These are phyloP conservation scores for Lysandra bellargus DNA, from an alignment of 2,888 invertebrate genomes.

Conservation along the genomic window DNA sequence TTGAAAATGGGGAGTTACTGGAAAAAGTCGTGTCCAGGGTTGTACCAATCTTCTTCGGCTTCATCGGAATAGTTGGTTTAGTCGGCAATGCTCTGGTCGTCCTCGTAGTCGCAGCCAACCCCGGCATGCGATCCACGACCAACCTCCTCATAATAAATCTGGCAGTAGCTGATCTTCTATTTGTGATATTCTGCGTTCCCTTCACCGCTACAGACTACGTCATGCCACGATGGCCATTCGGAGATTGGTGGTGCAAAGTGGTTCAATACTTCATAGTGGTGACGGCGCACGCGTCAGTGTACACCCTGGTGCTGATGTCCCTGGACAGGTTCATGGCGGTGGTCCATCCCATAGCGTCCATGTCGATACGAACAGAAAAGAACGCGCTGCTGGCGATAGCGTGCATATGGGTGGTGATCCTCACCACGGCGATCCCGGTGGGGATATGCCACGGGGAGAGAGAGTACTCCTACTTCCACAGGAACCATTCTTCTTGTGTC, in stretches of 20 bases:
- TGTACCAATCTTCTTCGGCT: constrained; percentile 91
- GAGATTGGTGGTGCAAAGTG: constrained; percentile 92
- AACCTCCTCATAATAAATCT: constrained; percentile 95
- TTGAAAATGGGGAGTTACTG: constrained; percentile 76
- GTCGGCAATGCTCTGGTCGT: constrained; percentile 94
- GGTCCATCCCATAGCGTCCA: constrained; percentile 94
- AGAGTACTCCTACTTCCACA: constrained; percentile 82
- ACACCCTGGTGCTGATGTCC: constrained; percentile 96
- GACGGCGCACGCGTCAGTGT: constrained; percentile 95
- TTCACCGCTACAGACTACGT: constrained; percentile 96
- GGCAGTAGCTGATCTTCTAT: constrained; percentile 93
- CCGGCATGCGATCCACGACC: constrained; percentile 95
- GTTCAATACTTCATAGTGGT: constrained; percentile 95
- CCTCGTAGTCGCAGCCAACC: constrained; percentile 91
- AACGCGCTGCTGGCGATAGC: constrained; percentile 90
- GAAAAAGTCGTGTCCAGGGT: constrained; percentile 85
- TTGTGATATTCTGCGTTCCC: constrained; percentile 96
- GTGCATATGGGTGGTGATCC: constrained; percentile 90
- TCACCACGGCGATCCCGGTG: constrained; percentile 88
- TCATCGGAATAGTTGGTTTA: constrained; percentile 92
- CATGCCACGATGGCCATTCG: constrained; percentile 93
- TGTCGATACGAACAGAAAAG: constrained; percentile 90
- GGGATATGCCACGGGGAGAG: constrained; percentile 88
- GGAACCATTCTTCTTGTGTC: constrained; percentile 84
- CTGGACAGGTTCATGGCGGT: constrained; percentile 95